phyloP scores from a whole-genome alignment of 2,888 invertebrate species.

The Yponomeuta sedellus region DNA sequence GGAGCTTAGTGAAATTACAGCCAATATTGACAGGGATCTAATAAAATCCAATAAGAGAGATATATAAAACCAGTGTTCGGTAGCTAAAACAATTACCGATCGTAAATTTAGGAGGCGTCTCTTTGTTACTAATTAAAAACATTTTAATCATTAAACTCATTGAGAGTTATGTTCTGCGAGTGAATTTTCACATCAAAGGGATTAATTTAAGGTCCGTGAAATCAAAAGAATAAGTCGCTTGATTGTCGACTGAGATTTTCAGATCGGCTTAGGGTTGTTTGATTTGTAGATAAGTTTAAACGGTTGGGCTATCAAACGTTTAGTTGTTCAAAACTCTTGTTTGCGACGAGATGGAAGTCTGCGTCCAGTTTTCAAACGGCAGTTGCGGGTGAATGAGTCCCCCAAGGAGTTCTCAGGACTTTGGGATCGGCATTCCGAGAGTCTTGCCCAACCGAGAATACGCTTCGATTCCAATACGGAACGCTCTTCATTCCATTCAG shows the following conservation, averaged over 20 bases:
- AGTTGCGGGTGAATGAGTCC: conserved; percentile 43
- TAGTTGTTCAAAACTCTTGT: conserved; percentile 49
- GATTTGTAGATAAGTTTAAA: conserved; percentile 34
- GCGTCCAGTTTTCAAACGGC: conserved; percentile 32
- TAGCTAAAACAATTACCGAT: background rate
- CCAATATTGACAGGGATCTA: background rate
- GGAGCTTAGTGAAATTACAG: too few species aligned
- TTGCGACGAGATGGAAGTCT: conserved; percentile 40
- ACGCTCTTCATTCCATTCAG: conserved; percentile 10
- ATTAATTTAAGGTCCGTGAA: conserved; percentile 6
- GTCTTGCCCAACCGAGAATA: conserved; percentile 8
- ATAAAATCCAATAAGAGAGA: background rate
- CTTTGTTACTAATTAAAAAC: conserved; percentile 18
- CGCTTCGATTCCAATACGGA: background rate
- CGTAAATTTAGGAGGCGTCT: background rate
- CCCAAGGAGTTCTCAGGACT: conserved; percentile 20
- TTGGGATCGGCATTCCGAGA: conserved; percentile 20
- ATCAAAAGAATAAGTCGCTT: background rate
- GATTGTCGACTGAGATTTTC: background rate
- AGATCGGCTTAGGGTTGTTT: background rate
- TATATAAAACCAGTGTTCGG: background rate
- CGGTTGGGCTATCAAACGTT: conserved; percentile 53
- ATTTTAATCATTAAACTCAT: conserved; percentile 19
- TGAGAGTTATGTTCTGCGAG: conserved; percentile 6
- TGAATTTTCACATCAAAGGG: conserved; percentile 13